A percentile compares a stretch with the other conserved stretches of the same genome.
Evolutionary conservation across 2,797 vertebrate species (phyloP).

Genomic region (Spinibarbus caldwelli): DNA sequence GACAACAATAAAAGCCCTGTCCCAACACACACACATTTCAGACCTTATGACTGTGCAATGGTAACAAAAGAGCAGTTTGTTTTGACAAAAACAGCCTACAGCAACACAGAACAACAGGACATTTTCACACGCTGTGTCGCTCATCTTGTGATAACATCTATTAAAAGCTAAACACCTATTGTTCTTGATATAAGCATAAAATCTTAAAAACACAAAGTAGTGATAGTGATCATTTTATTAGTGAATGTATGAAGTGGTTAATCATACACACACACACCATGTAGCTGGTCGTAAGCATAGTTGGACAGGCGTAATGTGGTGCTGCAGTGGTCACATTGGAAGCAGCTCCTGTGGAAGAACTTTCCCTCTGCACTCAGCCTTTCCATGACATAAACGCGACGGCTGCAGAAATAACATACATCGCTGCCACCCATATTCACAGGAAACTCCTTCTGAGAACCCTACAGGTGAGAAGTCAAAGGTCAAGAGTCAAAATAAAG

Average conservation of each 20-base stretch:
- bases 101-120: slow-evolving; percentile 24
- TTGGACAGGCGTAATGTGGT: slow-evolving; percentile 81
- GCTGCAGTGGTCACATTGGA: slow-evolving; percentile 88
- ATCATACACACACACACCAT: slow-evolving; percentile 75
- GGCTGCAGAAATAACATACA: slow-evolving; percentile 90
- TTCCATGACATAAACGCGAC: slow-evolving; percentile 95
- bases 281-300: slow-evolving; percentile 83
- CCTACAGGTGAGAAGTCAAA: slow-evolving; percentile 64
- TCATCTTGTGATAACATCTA: slow-evolving; percentile 37
- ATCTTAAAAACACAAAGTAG: neutral
- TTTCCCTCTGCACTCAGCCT: slow-evolving; percentile 91
- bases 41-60: slow-evolving; percentile 75
- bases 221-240: neutral
- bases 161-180: slow-evolving; percentile 13
- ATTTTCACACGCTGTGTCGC: neutral
- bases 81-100: slow-evolving; percentile 12
- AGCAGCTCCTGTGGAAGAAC: slow-evolving; percentile 97
- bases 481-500: neutral
- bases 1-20: slow-evolving; percentile 82
- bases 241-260: slow-evolving; percentile 10
- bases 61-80: slow-evolving; percentile 46
- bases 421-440: slow-evolving; percentile 85
- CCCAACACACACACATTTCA: slow-evolving; percentile 75
- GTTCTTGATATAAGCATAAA: neutral
- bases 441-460: slow-evolving; percentile 80